Percentiles rank a stretch among this genome's conserved stretches.
These are phyloP conservation scores for Porites lutea DNA, from an alignment of 64 coral and sea anemone species.

Conservation along the genomic window DNA sequence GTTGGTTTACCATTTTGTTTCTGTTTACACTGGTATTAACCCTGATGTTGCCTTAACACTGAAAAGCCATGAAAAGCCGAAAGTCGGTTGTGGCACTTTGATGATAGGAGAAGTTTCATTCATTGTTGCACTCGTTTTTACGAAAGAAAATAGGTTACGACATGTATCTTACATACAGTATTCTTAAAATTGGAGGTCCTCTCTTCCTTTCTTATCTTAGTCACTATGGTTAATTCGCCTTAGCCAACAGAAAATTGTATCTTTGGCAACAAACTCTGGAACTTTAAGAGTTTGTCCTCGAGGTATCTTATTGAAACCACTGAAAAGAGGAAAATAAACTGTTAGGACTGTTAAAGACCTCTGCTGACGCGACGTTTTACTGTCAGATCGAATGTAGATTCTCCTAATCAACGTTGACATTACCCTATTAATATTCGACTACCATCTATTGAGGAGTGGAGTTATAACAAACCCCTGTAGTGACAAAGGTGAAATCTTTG, in stretches of 20 bases:
- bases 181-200: no score
- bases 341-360: not conserved
- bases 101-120: not conserved
- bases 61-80: not conserved
- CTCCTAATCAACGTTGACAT: constrained; percentile 12
- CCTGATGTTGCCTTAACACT: not conserved
- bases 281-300: not conserved
- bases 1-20: not conserved
- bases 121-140: not conserved
- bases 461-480: constrained; percentile 9
- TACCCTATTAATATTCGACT: not conserved
- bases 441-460: constrained; percentile 1
- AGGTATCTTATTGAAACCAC: not conserved
- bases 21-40: not conserved
- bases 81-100: not conserved
- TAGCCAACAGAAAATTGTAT: not conserved
- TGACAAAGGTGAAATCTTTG: constrained; percentile 15
- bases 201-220: not conserved
- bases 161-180: no score
- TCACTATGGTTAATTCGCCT: not conserved
- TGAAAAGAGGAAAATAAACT: no score
- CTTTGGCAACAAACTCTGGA: no score
- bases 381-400: not conserved
- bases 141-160: no score
- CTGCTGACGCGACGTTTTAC: not conserved